A percentile compares a stretch with the other conserved stretches of the same genome.
Evolutionary conservation across 92 coral and sea anemone species (phyloP).

Genomic region (Epizoanthus stellaris): DNA sequence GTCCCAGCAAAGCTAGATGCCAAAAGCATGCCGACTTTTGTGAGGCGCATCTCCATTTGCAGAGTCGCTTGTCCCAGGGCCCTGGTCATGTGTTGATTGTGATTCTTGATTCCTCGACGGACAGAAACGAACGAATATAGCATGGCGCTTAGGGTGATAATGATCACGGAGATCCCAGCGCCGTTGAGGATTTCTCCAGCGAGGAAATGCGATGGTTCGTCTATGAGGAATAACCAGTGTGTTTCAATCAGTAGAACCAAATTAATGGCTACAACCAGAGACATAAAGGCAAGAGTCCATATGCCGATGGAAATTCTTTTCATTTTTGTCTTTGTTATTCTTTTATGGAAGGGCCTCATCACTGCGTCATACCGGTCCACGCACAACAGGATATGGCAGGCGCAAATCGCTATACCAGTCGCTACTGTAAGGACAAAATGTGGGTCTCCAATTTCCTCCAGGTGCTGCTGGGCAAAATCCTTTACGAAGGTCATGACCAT

Average conservation of each 20-base stretch:
- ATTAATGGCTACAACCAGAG: conserved; percentile 13
- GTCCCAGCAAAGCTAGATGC: conserved; percentile 44
- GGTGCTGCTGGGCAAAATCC: conserved; percentile 19
- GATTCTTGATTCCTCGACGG: conserved; percentile 35
- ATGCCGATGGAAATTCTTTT: conserved; percentile 20
- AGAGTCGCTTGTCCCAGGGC: conserved; percentile 50
- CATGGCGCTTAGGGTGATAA: conserved; percentile 42
- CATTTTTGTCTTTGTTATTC: conserved; percentile 53
- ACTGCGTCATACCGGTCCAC: conserved; percentile 61
- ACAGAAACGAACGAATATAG: conserved; percentile 44
- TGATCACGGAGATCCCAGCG: conserved; percentile 38
- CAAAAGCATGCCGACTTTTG: conserved; percentile 39
- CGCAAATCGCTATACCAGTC: conserved; percentile 43
- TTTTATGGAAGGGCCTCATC: conserved; percentile 38
- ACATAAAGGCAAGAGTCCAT: conserved; percentile 37
- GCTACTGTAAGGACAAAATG: conserved; percentile 57
- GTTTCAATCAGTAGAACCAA: conserved; percentile 43
- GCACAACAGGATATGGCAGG: conserved; percentile 53
- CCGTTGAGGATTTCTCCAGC: conserved; percentile 59
- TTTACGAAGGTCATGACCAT: conserved; percentile 39
- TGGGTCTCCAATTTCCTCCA: conserved; percentile 32
- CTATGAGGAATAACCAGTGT: conserved; percentile 57
- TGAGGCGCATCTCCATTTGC: conserved; percentile 54
- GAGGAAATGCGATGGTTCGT: conserved; percentile 48
- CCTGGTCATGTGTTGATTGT: conserved; percentile 36